phyloP scores from a whole-genome alignment of 2,888 invertebrate genomes.

The Caenorhabditis angaria region DNA sequence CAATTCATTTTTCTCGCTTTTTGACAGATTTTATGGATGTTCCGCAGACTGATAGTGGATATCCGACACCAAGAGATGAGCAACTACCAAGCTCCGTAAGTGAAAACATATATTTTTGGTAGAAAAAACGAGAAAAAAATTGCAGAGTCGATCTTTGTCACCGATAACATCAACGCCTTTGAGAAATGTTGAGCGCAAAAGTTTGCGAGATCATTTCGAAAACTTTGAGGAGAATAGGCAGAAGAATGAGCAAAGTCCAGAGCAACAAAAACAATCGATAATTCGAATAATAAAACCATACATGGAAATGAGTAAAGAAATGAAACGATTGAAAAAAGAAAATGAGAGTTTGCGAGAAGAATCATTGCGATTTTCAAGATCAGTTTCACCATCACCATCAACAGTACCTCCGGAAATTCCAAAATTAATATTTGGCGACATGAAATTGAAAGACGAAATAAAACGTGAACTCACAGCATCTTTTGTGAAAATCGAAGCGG shows the following conservation, averaged over 20 bases:
- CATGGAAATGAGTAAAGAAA: conserved; percentile 17
- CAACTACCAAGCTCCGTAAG: conserved; percentile 14
- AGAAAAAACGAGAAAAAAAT: background rate
- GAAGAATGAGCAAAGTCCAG: background rate
- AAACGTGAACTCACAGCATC: background rate
- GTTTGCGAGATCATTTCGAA: conserved; percentile 8
- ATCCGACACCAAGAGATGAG: conserved; percentile 37
- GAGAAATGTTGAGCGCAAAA: background rate
- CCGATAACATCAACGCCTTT: conserved; percentile 33
- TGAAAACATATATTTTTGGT: background rate
- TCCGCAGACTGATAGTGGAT: conserved; percentile 34
- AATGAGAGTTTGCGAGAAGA: conserved; percentile 12
- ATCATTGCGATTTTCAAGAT: conserved; percentile 10
- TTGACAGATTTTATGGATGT: conserved; percentile 9
- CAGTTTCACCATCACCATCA: background rate
- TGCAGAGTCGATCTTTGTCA: conserved; percentile 21
- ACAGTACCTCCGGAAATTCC: background rate
- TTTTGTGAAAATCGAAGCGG: conserved; percentile 17
- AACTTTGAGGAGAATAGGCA: background rate
- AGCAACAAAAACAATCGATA: conserved; percentile 5
- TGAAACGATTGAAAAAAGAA: conserved; percentile 8
- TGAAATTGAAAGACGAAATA: conserved; percentile 9
- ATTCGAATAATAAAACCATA: conserved; percentile 18
- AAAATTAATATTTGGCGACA: conserved; percentile 7
- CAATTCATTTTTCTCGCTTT: background rate